A percentile compares a stretch with the other conserved stretches of the same genome.
Conservation (phyloP, 2,113 vertebrate species). For the Colossoma macropomum region DNA sequence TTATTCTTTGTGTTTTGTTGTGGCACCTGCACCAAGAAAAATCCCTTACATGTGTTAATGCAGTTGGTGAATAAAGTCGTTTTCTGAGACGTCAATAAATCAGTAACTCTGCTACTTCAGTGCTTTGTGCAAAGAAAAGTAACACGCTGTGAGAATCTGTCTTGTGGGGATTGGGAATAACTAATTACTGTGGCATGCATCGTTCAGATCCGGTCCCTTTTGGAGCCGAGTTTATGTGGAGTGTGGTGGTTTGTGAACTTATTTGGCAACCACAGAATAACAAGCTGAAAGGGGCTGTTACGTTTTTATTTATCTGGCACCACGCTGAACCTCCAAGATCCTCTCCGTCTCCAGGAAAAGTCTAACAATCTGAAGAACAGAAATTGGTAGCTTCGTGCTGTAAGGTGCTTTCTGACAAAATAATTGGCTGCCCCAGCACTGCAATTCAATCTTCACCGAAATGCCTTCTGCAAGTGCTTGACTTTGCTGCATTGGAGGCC, state of each 20-base stretch:
- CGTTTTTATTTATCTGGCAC: slow-evolving; percentile 66
- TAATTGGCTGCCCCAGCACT: slow-evolving; percentile 70
- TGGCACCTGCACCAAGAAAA: neutral
- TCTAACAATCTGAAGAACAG: slow-evolving; percentile 27
- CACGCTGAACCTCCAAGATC: slow-evolving; percentile 39
- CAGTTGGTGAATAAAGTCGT: neutral
- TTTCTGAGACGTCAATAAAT: neutral
- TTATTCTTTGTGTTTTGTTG: neutral
- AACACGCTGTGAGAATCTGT: too few relatives aligned
- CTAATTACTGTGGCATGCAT: neutral
- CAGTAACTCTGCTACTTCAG: too few relatives aligned
- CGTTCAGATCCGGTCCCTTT: neutral
- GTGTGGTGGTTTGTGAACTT: slow-evolving; percentile 41
- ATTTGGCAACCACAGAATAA: slow-evolving; percentile 71
- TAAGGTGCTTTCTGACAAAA: slow-evolving; percentile 70
- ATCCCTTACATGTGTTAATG: neutral
- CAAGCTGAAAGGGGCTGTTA: slow-evolving; percentile 67
- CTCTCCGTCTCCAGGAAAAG: slow-evolving; percentile 55
- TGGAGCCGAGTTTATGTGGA: neutral
- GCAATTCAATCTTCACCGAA: neutral
- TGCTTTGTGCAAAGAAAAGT: neutral
- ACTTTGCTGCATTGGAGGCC: slow-evolving; percentile 61
- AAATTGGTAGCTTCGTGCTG: slow-evolving; percentile 47
- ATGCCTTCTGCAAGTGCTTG: slow-evolving; percentile 67
- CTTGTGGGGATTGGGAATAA: neutral